These are phyloP conservation scores for Apodemia zela DNA, from an alignment of 2,888 invertebrate genomes.

Conservation along the genomic window DNA sequence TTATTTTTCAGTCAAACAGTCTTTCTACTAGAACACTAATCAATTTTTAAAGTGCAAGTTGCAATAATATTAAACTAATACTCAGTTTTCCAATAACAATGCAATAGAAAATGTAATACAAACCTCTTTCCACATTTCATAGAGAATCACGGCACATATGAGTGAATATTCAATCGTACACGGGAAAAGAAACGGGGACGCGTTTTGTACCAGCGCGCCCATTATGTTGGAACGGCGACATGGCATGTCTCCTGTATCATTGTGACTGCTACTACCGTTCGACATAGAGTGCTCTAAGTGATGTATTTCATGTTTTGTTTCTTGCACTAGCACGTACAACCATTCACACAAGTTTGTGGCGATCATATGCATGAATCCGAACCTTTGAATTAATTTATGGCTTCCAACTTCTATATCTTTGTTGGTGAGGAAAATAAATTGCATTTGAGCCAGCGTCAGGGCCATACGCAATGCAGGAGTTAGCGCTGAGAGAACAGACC, in stretches of 20 bases:
- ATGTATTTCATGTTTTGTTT: conserved; percentile 92
- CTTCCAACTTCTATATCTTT: conserved; percentile 83
- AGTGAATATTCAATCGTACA: conserved; percentile 95
- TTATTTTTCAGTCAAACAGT: too few relatives aligned
- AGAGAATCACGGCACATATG: conserved; percentile 93
- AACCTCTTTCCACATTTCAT: conserved; percentile 95
- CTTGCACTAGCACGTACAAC: conserved; percentile 92
- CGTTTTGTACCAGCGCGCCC: conserved; percentile 85
- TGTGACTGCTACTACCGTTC: conserved; percentile 33
- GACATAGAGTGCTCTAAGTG: conserved; percentile 80
- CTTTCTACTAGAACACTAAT: too few relatives aligned
- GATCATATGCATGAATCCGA: conserved; percentile 96
- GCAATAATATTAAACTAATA: too few relatives aligned
- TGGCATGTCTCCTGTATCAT: conserved; percentile 42
- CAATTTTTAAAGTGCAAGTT: too few relatives aligned
- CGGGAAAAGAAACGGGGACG: conserved; percentile 91
- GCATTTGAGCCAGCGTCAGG: conserved; percentile 93
- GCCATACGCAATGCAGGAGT: conserved; percentile 91
- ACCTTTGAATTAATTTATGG: conserved; percentile 87
- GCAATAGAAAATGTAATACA: conserved; percentile 1
- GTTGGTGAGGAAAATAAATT: conserved; percentile 95
- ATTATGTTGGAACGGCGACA: conserved; percentile 84
- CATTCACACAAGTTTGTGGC: conserved; percentile 96
- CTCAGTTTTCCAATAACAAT: too few relatives aligned
- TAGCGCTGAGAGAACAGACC: conserved; percentile 84